Conservation (phyloP, 2,113 vertebrate species). For the Leucoraja erinaceus region DNA sequence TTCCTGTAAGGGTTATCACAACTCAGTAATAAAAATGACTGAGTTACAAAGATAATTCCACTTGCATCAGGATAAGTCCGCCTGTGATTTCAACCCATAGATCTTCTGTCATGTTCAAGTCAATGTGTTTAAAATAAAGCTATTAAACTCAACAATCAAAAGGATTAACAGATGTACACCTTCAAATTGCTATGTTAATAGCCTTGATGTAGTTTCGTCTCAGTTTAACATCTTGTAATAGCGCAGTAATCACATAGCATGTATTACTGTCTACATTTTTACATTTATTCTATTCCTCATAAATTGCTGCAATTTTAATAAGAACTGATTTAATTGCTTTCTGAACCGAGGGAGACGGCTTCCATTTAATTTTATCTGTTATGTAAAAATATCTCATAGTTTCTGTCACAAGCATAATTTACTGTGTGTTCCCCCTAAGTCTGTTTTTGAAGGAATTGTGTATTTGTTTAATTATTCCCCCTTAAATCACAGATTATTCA, state of each 20-base stretch:
- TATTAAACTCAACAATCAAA: not conserved
- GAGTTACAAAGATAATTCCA: not conserved
- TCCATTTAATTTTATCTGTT: not conserved
- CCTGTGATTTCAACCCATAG: not conserved
- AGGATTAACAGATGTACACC: not conserved
- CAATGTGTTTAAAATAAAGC: not conserved
- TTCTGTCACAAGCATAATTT: not conserved
- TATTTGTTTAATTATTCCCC: conserved; percentile 5
- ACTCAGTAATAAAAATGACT: not conserved
- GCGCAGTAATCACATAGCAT: not conserved
- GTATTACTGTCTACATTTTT: not conserved
- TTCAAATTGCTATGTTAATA: not conserved
- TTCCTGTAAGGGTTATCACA: not conserved
- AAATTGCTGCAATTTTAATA: not conserved
- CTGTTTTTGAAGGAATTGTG: not conserved
- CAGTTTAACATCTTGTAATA: not conserved
- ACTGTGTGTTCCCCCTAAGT: not conserved
- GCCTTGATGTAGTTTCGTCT: not conserved
- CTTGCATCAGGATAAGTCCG: not conserved
- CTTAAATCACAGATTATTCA: conserved; percentile 66
- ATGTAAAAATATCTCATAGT: not conserved
- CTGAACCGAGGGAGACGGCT: not conserved
- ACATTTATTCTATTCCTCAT: not conserved
- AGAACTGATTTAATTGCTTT: not conserved
- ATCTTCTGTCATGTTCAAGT: not conserved